Evolutionary conservation across 1,140 invertebrate species (phyloP).

Genomic region (Neotoxoptera formosana): DNA sequence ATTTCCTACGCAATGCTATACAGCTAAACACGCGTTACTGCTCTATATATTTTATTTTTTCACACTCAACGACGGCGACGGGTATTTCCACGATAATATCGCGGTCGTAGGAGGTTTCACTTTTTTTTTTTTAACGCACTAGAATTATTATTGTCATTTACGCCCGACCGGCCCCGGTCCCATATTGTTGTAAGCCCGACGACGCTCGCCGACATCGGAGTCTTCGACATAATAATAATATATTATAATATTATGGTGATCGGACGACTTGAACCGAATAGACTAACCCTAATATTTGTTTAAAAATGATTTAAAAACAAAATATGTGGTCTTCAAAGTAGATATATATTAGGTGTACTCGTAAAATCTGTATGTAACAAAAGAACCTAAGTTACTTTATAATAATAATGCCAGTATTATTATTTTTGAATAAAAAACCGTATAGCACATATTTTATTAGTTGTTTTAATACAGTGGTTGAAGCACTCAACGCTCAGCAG

Average conservation of each 20-base stretch:
- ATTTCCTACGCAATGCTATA: background rate
- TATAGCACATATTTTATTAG: too few species aligned
- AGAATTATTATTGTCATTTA: background rate
- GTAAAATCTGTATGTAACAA: background rate
- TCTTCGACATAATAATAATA: background rate
- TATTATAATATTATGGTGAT: background rate
- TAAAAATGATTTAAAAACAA: background rate
- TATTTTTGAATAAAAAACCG: background rate
- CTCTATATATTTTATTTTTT: background rate
- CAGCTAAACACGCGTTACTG: background rate
- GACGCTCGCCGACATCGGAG: background rate
- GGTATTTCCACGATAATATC: background rate
- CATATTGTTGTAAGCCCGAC: background rate
- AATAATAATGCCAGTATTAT: too few species aligned
- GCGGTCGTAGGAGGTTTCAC: background rate
- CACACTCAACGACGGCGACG: background rate
- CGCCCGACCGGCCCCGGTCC: background rate
- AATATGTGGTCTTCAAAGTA: background rate
- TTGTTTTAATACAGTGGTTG: too few species aligned
- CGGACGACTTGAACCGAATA: background rate
- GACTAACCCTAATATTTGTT: background rate
- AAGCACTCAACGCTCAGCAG: too few species aligned
- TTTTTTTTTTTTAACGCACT: background rate
- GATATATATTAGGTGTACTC: background rate
- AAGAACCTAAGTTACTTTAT: too few species aligned